Base-by-base conservation (phyloP, 2,888 invertebrate species). In the Drosophila maculinotata region DNA sequence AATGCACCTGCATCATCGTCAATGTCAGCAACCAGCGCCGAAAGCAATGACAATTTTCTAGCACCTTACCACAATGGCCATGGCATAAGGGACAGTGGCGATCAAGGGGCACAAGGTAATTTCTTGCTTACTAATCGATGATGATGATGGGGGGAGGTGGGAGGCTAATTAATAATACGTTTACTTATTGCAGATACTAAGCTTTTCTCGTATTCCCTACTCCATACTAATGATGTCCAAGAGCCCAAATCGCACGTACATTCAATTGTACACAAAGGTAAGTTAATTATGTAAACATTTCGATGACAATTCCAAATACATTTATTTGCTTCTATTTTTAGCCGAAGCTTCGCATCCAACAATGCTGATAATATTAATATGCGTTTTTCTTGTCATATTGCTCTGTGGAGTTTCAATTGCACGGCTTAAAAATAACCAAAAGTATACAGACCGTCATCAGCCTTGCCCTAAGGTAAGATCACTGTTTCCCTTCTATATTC, bases 1-100 rank as follows among this genome's bases (percentile, higher is more conserved):
- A 89, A 85, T 93, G 93, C 91, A 92, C 93, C 81, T 35, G 17
- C 5, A 35, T 12, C 72, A 10, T 20, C 42, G 93, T 95, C 92
- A 90, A 93, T 77, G 69, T 94, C 94, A 3, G 64, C 54, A 31
- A 38, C 25, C 7, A 58, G 31, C 9, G 25, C 28, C 9, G 42
- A 57, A 39, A 59, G 23, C 12, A 72, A 47, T 48, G 58, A 54
- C 1, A 76, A 74, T 31, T 54, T 33, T 6, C 38, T 45, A 20
- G 39, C 52, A 1, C 15, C 41, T 1, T 80, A 75, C 31, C 75
- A 54, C 10, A 73, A 63, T 48, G 56, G 41, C 3, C 60, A 10
- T 10, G 52, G 35, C 4, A 14, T 39, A 23, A 58, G 9, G 20
- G 68, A 63, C 8, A 60, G 26, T 35, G 47, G 20, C 4, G 68